Evolutionary conservation across 53 echinoderm and acorn worm species (phyloP), one percentile per base, ranked within the genome.

Genomic region (Glandiceps talaboti): DNA sequence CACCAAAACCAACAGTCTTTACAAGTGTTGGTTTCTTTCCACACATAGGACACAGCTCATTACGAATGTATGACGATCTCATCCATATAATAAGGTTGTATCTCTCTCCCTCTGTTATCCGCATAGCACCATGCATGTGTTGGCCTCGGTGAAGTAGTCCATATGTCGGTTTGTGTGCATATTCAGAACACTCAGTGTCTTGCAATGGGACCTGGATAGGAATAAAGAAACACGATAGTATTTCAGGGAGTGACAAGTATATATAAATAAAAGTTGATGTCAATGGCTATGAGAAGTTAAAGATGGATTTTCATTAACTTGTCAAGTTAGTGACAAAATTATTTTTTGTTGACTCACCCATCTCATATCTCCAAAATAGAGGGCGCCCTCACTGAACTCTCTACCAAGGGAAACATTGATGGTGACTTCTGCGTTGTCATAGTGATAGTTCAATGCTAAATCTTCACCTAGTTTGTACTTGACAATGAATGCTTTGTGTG

Each of bases 51-150:
- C 96, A 95, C 6, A 87, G 80, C 73, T 85, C 30, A 77, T 95
- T 95, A 29, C 96, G 76, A 33, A 88, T 82, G 79, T 29, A 77
- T 29, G 96, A 95, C 14, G 96, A 88, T 73, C 96, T 84, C 96
- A 95, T 95, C 96, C 96, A 95, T 29, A 95, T 76, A 75, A 95
- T 95, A 14, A 95, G 89, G 76, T 95, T 95, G 77, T 92, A 95
- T 27, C 96, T 86, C 75, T 95, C 92, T 27, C 96, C 96, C 20
- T 76, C 77, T 14, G 85, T 80, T 80, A 95, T 95, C 0, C 88
- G 90, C 80, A 90, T 82, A 30, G 96, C 96, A 14, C 96, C 92
- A 27, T 95, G 96, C 88, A 88, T 95, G 83, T 95, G 96, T 73
- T 95, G 96, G 1, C 96, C 96, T 81, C 96, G 80, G 79, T 95